Base-by-base conservation (phyloP, 2,113 vertebrate genomes). In the Xiphophorus couchianus region DNA sequence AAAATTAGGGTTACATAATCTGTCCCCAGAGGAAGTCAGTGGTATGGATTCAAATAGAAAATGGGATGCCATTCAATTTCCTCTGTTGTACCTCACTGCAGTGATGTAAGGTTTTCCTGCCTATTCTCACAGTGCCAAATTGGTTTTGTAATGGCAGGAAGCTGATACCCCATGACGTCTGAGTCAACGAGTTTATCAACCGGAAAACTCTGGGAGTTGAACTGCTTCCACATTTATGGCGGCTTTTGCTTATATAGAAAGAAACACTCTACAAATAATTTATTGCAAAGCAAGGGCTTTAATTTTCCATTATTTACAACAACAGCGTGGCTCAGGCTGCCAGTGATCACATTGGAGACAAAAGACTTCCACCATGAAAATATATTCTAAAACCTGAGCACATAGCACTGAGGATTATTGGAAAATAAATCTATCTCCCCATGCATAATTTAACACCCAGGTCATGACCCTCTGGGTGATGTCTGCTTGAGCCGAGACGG, bases 151-250 rank as follows among this genome's bases (percentile, higher is more conserved):
- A 83, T 62, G 9, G 37, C 51, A 69, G 65, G 37, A 75, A 65
- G 73, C n/a, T 7, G 12, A 25, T 44, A 22, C 76, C 84, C 37
- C 67, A 61, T 89, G 88, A 90, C 62, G 28, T 60, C 80, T 86
- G 84, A 90, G 86, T 92, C 92, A 93, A 79, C 60, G 7, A 37
- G 62, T 39, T 9, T 74, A 80, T 92, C 93, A 90, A 85, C 82
- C 76, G 77, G 37, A 81, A 87, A 31, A 84, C 87, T 39, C 80
- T 88, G 89, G 77, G 83, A 89, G 35, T 25, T 29, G 51, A 65
- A 29, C n/a, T 27, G 77, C 8, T 76, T 87, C 54, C 66, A 74
- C 60, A 64, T 84, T 66, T 66, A 62, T 12, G 31, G 25, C 51
- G 28, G n/a, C 58, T 60, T 37, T 63, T 51, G 30, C 27, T 28